Evolutionary conservation across 2,888 invertebrate species (phyloP), one percentile per base, ranked within the genome.

Genomic region (Teleogryllus oceanicus): DNA sequence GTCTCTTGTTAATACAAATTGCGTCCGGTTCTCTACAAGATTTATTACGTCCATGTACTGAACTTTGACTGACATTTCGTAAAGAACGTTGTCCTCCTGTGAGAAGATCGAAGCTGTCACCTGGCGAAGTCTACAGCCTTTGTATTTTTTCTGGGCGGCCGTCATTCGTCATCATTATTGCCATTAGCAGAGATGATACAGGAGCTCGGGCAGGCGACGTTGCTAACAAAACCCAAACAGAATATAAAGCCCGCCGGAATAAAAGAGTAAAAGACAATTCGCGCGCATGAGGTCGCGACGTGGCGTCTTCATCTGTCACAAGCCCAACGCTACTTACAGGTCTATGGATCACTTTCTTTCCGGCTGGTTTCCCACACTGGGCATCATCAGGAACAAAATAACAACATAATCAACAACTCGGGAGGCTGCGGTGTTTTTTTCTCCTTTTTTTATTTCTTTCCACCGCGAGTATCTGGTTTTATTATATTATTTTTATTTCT

Each of bases 161-260:
- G n/a, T 16, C 62, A 62, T 62, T 62, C 62, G 62, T 62, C 62
- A 62, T 62, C 62, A 62, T 62, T 62, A 62, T 62, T 62, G 62
- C 62, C 62, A 62, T 62, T 62, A 62, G 62, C n/a, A 62, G 62
- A 18, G 16, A 62, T 62, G 62, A 62, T 62, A 62, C 62, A 62
- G 13, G 62, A 62, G 62, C n/a, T 8, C n/a, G 13, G 16, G n/a
- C 62, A 16, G n/a, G n/a, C n/a, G 62, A 62, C 62, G 62, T 62
- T 62, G 62, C n/a, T 62, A 62, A 62, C 62, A 62, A 62, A 62
- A 62, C 62, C n/a, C 62, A 62, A 62, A 62, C 62, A 62, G 62
- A 62, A 62, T 37, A 37, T 37, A 37, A 37, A 37, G 37, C 37
- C 1, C 37, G 8, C 8, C 37, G 37, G 37, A 37, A 37, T 37